Evolutionary conservation across 2,888 invertebrate species (phyloP).

Genomic region (Melinaea menophilus): DNA sequence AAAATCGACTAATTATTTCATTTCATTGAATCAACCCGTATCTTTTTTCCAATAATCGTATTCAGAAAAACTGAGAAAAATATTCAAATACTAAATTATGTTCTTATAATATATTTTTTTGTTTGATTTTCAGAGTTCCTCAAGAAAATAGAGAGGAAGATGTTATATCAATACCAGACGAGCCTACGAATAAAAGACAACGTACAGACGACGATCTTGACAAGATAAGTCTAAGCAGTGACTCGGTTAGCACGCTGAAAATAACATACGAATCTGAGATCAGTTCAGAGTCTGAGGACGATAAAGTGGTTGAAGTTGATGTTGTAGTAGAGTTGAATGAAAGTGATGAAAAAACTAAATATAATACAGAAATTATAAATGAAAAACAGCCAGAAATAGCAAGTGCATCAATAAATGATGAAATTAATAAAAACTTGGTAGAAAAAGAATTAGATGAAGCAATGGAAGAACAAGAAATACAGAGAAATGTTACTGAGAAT

Average conservation of each 20-base stretch:
- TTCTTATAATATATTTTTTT: not conserved
- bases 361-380: not conserved
- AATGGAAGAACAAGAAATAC: constrained; percentile 8
- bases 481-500: constrained; percentile 12
- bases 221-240: constrained; percentile 61
- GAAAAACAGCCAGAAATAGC: too few species aligned
- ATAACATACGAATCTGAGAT: constrained; percentile 42
- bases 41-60: too few species aligned
- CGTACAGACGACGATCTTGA: constrained; percentile 47
- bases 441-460: constrained; percentile 11
- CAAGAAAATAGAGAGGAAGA: constrained; percentile 37
- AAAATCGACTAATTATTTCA: not conserved
- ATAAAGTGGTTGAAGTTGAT: constrained; percentile 30
- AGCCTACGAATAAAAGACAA: constrained; percentile 51
- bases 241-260: constrained; percentile 49
- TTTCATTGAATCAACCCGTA: not conserved
- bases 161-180: constrained; percentile 49
- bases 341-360: constrained; percentile 2
- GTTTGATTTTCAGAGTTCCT: constrained; percentile 43
- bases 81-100: too few species aligned
- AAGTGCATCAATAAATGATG: not conserved
- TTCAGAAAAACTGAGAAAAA: too few species aligned
- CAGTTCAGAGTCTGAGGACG: constrained; percentile 36
- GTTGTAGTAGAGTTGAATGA: constrained; percentile 26
- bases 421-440: constrained; percentile 8